Conservation (phyloP, 2,113 vertebrate species). For the Ptilorrhoa leucosticta region DNA sequence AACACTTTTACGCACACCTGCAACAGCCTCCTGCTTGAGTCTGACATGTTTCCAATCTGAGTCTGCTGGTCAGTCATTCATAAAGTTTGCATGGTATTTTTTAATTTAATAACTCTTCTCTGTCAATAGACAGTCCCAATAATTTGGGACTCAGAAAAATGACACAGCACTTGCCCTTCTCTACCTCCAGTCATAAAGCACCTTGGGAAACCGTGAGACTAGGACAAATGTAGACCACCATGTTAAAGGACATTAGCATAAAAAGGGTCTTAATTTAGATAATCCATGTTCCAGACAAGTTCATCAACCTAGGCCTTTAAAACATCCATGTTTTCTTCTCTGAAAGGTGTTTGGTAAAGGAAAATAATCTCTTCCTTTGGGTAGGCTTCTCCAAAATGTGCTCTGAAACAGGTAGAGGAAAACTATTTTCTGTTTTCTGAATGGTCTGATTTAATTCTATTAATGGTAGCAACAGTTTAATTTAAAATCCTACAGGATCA, state of each 20-base stretch:
- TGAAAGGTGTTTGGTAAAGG: background rate
- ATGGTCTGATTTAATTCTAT: background rate
- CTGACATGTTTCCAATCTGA: background rate
- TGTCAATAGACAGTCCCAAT: background rate
- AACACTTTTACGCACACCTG: background rate
- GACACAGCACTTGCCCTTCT: background rate
- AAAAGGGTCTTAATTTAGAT: background rate
- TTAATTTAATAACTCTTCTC: background rate
- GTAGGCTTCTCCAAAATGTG: background rate
- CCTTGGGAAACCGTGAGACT: background rate
- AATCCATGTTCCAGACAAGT: background rate
- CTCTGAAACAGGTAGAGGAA: background rate
- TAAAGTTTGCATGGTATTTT: background rate
- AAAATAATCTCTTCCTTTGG: background rate
- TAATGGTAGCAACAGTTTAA: background rate
- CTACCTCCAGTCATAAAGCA: background rate
- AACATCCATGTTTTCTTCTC: background rate
- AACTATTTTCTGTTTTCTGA: background rate
- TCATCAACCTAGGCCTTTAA: fast-evolving
- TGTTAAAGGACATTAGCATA: background rate
- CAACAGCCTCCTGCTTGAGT: background rate
- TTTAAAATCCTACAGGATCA: background rate
- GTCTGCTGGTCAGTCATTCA: background rate
- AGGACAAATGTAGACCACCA: background rate
- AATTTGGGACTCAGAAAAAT: background rate